A percentile compares a stretch with the other conserved stretches of the same genome.
Evolutionary conservation across 1,140 invertebrate species (phyloP).

Genomic region (Holotrichia oblita): DNA sequence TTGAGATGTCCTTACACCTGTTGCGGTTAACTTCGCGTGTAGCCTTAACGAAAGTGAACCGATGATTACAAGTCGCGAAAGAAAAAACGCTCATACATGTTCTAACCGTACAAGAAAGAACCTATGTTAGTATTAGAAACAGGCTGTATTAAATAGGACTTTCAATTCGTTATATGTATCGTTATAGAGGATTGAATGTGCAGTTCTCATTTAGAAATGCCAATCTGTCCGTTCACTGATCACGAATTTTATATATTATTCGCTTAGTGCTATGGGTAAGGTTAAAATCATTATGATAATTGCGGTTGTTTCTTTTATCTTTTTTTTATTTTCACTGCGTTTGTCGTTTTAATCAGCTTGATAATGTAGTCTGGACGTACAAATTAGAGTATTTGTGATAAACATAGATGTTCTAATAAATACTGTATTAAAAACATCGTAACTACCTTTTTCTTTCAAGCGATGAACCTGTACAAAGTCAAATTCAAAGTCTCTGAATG

Average conservation of each 20-base stretch:
- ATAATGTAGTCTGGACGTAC: too few relatives aligned
- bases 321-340: neutral
- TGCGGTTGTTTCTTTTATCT: neutral
- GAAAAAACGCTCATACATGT: neutral
- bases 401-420: too few relatives aligned
- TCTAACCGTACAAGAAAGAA: neutral
- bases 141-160: neutral
- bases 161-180: neutral
- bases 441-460: too few relatives aligned
- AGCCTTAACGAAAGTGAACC: constrained; percentile 10
- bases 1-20: constrained; percentile 36
- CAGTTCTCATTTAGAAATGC: constrained; percentile 22
- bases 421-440: too few relatives aligned
- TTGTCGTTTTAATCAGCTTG: neutral
- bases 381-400: too few relatives aligned
- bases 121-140: neutral
- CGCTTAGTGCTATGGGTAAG: constrained; percentile 13
- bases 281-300: constrained; percentile 37
- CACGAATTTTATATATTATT: constrained; percentile 34
- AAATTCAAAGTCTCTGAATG: too few relatives aligned
- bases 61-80: constrained; percentile 4
- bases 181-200: neutral
- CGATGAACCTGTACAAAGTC: too few relatives aligned
- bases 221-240: constrained; percentile 32
- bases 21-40: constrained; percentile 9